Conservation (phyloP, 2,797 vertebrate species). For the Protonibea diacanthus region DNA sequence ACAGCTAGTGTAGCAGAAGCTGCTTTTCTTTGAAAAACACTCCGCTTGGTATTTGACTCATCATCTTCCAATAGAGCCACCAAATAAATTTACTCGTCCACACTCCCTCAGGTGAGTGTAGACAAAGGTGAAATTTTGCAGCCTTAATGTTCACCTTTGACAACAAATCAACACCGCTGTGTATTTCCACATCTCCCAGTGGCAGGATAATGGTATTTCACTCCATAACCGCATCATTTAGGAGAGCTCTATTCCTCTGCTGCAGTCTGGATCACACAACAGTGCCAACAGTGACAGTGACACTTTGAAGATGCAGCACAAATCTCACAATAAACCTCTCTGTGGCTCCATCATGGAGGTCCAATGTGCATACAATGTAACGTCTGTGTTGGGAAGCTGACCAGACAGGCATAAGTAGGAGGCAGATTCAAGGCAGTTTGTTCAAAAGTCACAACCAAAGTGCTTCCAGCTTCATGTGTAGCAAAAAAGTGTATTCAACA, state of each 20-base stretch:
- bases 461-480: too few species aligned
- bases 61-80: conserved; percentile 32
- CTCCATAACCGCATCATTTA: conserved; percentile 42
- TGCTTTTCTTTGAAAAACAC: conserved; percentile 4
- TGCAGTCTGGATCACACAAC: conserved; percentile 16
- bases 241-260: conserved; percentile 19
- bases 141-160: conserved; percentile 38
- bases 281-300: too few species aligned
- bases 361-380: neutral
- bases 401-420: too few species aligned
- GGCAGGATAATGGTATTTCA: conserved; percentile 48
- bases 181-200: conserved; percentile 39
- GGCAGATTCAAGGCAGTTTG: too few species aligned
- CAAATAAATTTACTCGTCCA: conserved; percentile 15
- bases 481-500: too few species aligned
- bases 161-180: conserved; percentile 34
- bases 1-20: neutral
- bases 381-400: neutral
- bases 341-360: neutral
- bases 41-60: conserved; percentile 12
- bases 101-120: conserved; percentile 15
- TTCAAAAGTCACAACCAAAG: too few species aligned
- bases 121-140: conserved; percentile 33
- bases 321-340: neutral
- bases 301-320: conserved; percentile 1